Base-by-base conservation (phyloP, 2,888 invertebrate genomes). In the Drosophila yooni region DNA sequence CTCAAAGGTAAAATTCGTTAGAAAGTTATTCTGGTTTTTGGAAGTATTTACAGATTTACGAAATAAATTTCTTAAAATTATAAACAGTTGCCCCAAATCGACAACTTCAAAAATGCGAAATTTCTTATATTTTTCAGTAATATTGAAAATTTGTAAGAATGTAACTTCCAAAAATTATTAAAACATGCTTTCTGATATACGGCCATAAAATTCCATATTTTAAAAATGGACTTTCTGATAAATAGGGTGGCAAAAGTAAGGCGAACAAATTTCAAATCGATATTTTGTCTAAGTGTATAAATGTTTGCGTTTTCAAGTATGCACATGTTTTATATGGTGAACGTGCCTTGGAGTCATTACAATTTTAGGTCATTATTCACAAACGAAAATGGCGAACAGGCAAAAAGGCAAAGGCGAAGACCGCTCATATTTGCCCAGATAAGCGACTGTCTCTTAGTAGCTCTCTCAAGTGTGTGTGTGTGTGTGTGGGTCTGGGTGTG, bases 281-380 rank as follows among this genome's bases (percentile, higher is more conserved):
- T 7, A 11, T 36, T 34, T 3, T 36, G 3, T 27, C 13, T 2
- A 27, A 56, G 56, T 56, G 56, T 56, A 56, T 11, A 27, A 38
- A 27, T 21, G 10, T 53, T 60, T 29, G 34, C 25, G 52, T 59
- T 25, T 63, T 46, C 8, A 46, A 46, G 43, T 31, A 43, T 58
- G 59, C 53, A 68, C 75, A 77, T 81, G 79, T 64, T 85, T 84
- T 89, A 79, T 89, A 85, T 86, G 74, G 78, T 70, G 87, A 81
- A 90, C 90, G 90, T 86, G 89, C 89, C 89, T 83, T 78, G 76
- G 70, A 89, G 90, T 88, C 90, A 86, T 86, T 86, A 90, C 78
- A 81, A 83, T 90, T 86, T 88, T 83, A 76, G 90, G 90, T 90
- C 86, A 88, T 86, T 90, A 88, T 89, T 86, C 83, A 89, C 89